These are phyloP conservation scores for Pseudorhombus dupliciocellatus DNA, from an alignment of 2,113 vertebrate genomes.

Conservation along the genomic window DNA sequence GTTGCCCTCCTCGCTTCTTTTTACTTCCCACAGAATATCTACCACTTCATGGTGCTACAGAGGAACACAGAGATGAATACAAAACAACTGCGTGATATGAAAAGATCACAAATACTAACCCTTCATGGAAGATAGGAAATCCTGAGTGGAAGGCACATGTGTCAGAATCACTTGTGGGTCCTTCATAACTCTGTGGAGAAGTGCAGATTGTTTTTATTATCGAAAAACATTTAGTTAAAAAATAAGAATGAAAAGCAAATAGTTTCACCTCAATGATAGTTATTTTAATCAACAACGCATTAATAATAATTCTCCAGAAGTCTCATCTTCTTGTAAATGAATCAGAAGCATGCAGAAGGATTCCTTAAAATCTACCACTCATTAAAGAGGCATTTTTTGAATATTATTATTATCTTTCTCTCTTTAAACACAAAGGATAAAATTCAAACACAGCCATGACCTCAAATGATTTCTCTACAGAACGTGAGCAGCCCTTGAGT, in stretches of 20 bases:
- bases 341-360: background rate
- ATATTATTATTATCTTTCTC: background rate
- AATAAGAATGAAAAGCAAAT: no score
- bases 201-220: background rate
- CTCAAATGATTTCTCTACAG: no score
- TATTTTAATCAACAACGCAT: background rate
- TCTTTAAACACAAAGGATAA: background rate
- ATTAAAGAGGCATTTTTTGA: background rate
- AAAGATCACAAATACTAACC: slow-evolving; percentile 78
- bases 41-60: background rate
- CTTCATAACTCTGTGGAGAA: slow-evolving; percentile 84
- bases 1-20: slow-evolving; percentile 2
- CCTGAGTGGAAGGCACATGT: slow-evolving; percentile 90
- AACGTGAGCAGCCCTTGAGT: slow-evolving; percentile 16
- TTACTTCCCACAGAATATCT: background rate
- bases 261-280: background rate
- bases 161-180: slow-evolving; percentile 85
- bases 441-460: background rate
- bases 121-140: slow-evolving; percentile 96
- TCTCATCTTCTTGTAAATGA: background rate
- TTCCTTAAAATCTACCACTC: background rate
- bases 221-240: background rate
- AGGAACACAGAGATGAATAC: background rate
- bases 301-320: background rate
- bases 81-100: background rate